phyloP scores from a whole-genome alignment of 2,888 invertebrate species.

The Drosophila seclusa region DNA sequence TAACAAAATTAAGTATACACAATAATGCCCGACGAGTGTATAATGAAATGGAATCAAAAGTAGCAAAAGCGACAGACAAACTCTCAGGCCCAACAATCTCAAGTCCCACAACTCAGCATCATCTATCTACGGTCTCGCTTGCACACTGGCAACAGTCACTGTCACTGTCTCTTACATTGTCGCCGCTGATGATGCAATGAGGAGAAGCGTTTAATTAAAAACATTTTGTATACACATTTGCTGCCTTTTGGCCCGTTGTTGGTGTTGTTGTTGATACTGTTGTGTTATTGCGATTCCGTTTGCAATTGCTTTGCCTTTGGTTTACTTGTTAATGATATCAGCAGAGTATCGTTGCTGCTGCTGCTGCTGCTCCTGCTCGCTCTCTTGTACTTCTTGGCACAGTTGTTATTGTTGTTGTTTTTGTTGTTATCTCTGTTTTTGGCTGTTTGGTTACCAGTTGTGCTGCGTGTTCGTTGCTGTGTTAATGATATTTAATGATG shows the following conservation, averaged over 20 bases:
- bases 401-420: neutral
- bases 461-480: constrained; percentile 73
- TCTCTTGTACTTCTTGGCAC: constrained; percentile 6
- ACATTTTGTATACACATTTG: constrained; percentile 82
- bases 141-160: constrained; percentile 8
- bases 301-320: constrained; percentile 65
- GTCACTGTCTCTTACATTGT: constrained; percentile 56
- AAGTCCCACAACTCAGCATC: constrained; percentile 18
- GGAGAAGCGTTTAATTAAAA: constrained; percentile 82
- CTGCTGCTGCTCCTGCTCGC: constrained; percentile 23
- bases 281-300: constrained; percentile 77
- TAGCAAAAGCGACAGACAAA: constrained; percentile 21
- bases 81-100: constrained; percentile 24
- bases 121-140: constrained; percentile 4
- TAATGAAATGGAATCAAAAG: constrained; percentile 61
- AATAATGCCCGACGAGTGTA: constrained; percentile 44
- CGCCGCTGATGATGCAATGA: constrained; percentile 40
- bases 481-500: constrained; percentile 82
- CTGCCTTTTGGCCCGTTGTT: constrained; percentile 60
- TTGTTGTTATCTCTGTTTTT: constrained; percentile 50
- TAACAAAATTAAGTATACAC: constrained; percentile 38
- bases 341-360: constrained; percentile 56
- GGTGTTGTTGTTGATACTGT: constrained; percentile 32
- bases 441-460: constrained; percentile 54
- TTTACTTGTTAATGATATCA: constrained; percentile 77